These are phyloP conservation scores for Caenorhabditis becei DNA, from an alignment of 2,888 invertebrate species.

Conservation along the genomic window DNA sequence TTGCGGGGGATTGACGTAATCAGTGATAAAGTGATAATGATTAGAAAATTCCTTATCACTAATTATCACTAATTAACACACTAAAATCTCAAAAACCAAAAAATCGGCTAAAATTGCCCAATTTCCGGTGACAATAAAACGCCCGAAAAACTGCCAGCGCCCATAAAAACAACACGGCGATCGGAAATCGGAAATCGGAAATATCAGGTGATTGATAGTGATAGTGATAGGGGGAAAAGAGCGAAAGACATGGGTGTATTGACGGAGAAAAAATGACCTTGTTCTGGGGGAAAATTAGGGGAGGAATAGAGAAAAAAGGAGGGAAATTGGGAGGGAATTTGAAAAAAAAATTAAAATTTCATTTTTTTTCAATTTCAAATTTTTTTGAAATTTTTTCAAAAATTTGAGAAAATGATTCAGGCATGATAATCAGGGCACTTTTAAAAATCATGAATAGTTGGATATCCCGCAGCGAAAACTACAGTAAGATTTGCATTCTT, in stretches of 20 bases:
- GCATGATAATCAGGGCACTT: not conserved
- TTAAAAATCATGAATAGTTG: no score
- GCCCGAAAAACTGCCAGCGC: not conserved
- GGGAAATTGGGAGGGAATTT: no score
- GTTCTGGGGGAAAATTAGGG: slow-evolving; percentile 18
- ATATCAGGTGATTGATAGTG: slow-evolving; percentile 55
- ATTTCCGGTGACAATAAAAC: slow-evolving; percentile 4
- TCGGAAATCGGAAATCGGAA: slow-evolving; percentile 32
- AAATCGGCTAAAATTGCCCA: not conserved
- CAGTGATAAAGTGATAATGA: no score
- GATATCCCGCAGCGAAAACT: no score
- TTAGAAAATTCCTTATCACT: no score
- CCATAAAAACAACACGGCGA: slow-evolving; percentile 20
- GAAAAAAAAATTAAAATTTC: no score
- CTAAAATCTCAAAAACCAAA: not conserved
- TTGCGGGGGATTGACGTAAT: no score
- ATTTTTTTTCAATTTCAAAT: no score
- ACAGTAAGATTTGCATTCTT: no score
- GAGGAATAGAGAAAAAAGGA: not conserved
- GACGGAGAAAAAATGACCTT: slow-evolving; percentile 24
- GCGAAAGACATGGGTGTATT: slow-evolving; percentile 3
- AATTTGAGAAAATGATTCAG: not conserved
- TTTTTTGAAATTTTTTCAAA: no score
- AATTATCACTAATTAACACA: no score
- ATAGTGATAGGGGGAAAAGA: not conserved